These are phyloP conservation scores for Cheilosia vulpina DNA, from an alignment of 2,888 invertebrate genomes.

Conservation along the genomic window DNA sequence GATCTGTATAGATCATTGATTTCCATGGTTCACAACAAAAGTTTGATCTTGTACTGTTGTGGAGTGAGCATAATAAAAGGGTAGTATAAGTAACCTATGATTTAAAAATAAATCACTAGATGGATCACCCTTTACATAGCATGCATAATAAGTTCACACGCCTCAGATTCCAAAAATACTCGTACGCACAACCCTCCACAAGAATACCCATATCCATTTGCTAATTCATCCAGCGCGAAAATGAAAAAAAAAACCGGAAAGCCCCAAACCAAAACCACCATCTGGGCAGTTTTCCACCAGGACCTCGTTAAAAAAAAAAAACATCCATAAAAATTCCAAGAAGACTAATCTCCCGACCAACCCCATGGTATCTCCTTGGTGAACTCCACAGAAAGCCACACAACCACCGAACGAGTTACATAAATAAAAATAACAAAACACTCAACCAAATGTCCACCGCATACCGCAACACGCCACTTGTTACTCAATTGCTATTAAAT, in stretches of 20 bases:
- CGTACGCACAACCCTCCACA: neutral
- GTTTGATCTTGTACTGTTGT: no score
- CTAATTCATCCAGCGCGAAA: constrained; percentile 14
- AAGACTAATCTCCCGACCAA: constrained; percentile 40
- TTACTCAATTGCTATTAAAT: constrained; percentile 66
- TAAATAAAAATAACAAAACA: constrained; percentile 34
- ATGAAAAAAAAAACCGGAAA: neutral
- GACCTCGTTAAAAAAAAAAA: neutral
- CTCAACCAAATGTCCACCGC: constrained; percentile 62
- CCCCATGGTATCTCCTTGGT: constrained; percentile 27
- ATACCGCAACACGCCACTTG: constrained; percentile 68
- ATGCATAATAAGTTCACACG: no score
- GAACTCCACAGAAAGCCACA: neutral
- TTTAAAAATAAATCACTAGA: no score
- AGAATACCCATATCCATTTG: neutral
- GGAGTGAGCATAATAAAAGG: no score
- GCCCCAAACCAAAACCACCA: constrained; percentile 8
- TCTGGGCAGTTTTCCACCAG: constrained; percentile 31
- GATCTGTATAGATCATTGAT: no score
- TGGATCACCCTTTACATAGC: no score
- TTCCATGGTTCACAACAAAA: no score
- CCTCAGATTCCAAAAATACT: no score
- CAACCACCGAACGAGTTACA: neutral
- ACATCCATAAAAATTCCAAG: constrained; percentile 27
- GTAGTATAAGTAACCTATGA: no score